Conservation (phyloP, 2,888 invertebrate species). For the Machimus atricapillus region DNA sequence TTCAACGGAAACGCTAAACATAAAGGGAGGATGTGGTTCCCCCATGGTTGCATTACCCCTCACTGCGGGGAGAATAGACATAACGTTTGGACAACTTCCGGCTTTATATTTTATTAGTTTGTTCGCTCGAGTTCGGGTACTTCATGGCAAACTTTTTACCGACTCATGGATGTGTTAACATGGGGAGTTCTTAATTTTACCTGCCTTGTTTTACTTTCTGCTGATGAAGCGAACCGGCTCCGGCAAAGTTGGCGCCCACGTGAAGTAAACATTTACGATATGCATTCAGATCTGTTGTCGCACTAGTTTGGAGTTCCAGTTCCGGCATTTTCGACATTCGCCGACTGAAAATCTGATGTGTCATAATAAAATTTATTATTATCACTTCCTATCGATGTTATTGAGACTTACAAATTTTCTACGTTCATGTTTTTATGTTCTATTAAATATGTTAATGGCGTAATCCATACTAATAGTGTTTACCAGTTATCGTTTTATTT, state of each 20-base stretch:
- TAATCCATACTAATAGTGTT: too few species aligned
- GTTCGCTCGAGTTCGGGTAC: conserved; percentile 11
- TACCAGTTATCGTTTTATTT: too few species aligned
- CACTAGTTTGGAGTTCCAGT: neutral
- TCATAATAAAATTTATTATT: neutral
- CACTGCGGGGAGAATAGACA: conserved; percentile 8
- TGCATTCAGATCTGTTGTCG: neutral
- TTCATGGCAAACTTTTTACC: conserved; percentile 6
- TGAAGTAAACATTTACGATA: neutral
- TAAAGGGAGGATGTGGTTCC: conserved; percentile 35
- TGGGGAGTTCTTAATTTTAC: neutral
- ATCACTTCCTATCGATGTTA: neutral
- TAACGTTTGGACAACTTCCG: conserved; percentile 37
- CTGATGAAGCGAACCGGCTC: neutral
- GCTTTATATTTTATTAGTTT: conserved; percentile 36
- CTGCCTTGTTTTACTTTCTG: neutral
- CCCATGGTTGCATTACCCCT: conserved; percentile 4
- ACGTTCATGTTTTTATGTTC: too few species aligned
- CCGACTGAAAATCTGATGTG: neutral
- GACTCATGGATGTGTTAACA: conserved; percentile 2
- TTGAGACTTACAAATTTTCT: neutral
- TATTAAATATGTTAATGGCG: too few species aligned
- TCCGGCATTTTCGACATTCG: neutral
- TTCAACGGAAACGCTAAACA: conserved; percentile 51
- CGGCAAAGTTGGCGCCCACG: neutral